Base-by-base conservation (phyloP, 1,140 invertebrate species). In the Drosophila murphyi region DNA sequence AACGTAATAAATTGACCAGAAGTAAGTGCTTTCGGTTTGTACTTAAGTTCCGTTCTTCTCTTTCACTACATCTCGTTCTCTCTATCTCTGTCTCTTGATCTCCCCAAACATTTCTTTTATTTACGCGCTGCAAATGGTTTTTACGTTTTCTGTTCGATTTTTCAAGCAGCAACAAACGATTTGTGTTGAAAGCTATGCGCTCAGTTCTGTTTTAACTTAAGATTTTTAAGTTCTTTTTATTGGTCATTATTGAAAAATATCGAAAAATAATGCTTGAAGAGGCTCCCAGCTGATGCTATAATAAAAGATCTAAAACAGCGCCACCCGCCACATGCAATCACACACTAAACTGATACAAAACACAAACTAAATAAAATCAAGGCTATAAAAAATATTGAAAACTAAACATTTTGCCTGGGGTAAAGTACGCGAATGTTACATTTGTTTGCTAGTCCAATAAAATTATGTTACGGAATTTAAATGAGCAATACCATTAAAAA, bases 21-120 rank as follows among this genome's bases (percentile, higher is more conserved):
- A 75, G 83, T 87, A 87, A 87, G 83, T 87, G 83, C 80, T 64
- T 87, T 87, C 69, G 72, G 83, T 88, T 87, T 82, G 83, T 87
- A 88, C 71, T 76, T 80, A 32, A 76, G 73, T 80, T 85, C 56
- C 68, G 68, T 80, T 83, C 45, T 80, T 71, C 60, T 72, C 63
- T 80, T 39, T 70, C 55, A 61, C 48, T 62, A 7, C 69, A 50
- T 76, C 35, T 85, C 10, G 41, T 20, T 29, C 28, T 55, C 7
- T 39, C 7, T 52, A 48, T 52, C 5, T 39, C 20, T 54, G 0
- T 32, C 10, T 54, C 28, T 71, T 7, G 47, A n/a, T 50, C 61
- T 64, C 52, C 57, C 39, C 20, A 20, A 20, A 20, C 20, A 20
- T 85, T 45, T 64, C 51, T 73, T 57, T 57, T 51, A 57, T 80